Conservation (phyloP, 1,140 invertebrate species). For the Antheraea pernyi region DNA sequence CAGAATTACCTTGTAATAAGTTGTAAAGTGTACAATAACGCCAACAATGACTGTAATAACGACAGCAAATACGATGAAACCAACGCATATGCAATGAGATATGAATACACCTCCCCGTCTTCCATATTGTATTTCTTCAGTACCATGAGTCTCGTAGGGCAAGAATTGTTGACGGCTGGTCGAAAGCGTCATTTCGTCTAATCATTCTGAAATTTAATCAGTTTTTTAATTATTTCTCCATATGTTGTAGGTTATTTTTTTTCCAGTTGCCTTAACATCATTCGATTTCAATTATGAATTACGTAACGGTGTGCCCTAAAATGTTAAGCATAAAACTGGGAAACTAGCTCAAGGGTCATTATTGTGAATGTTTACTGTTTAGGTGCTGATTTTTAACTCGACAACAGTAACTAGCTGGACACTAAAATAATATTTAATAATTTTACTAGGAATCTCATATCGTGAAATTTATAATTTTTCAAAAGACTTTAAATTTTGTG, state of each 20-base stretch:
- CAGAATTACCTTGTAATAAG: constrained; percentile 53
- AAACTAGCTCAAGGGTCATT: no score
- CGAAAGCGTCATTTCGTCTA: constrained; percentile 58
- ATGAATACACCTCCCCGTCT: constrained; percentile 70
- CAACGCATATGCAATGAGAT: constrained; percentile 56
- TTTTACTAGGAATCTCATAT: no score
- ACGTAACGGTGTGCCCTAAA: no score
- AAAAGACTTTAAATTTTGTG: no score
- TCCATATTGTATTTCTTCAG: constrained; percentile 58
- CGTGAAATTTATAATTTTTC: no score
- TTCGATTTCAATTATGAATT: not conserved
- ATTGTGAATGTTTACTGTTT: no score
- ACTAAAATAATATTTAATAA: no score
- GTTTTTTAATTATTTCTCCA: not conserved
- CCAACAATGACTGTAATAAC: constrained; percentile 59
- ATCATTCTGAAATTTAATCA: constrained; percentile 46
- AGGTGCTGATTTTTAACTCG: no score
- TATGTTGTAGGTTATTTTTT: not conserved
- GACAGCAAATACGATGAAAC: constrained; percentile 51
- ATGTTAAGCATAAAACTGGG: no score
- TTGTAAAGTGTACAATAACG: constrained; percentile 66
- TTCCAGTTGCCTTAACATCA: no score
- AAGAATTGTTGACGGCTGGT: constrained; percentile 75
- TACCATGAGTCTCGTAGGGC: constrained; percentile 60
- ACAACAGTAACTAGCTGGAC: no score